Evolutionary conservation across 64 coral and sea anemone genomes (phyloP), one percentile per base, ranked within the genome.

Genomic region (Catalaphyllia jardinei): DNA sequence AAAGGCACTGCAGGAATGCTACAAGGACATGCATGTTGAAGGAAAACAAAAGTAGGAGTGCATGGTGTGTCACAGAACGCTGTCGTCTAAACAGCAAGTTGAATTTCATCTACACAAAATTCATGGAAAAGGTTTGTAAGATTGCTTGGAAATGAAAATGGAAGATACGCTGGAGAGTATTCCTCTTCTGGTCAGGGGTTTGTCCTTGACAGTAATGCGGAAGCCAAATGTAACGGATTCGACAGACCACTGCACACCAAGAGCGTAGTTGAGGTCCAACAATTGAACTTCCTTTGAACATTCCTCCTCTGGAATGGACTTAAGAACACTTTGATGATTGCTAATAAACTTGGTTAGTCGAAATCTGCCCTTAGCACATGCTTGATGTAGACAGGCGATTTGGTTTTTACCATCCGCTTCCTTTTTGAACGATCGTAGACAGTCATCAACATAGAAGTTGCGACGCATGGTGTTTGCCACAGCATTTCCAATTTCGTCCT

Each of bases 291-390:
- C 75, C 52, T 77, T 77, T 18, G 75, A 77, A 77, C 75, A 16
- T 77, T 77, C 75, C 52, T 77, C 39, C 39, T 77, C 46, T 38
- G 75, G 75, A 82, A 82, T 82, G 54, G 79, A 82, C 61, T 82
- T 27, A 16, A 80, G 27, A 55, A 82, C 59, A 61, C 61, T 65
- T 31, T 57, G 27, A 30, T 25, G 27, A 31, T 82, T 82, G 79
- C 55, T 62, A 57, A 65, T 82, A 31, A 82, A 82, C 79, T 61
- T 82, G 18, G 79, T 82, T 55, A 82, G 79, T 24, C 79, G 79
- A 24, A 82, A 82, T 52, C 77, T 50, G 22, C 77, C 77, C 16
- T 61, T 52, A 55, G 77, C 77, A 50, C 77, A 80, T 52, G 51
- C 77, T 54, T 80, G 77, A 52, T 50, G 49, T 28, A 80, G 24